phyloP scores from a whole-genome alignment of 2,797 vertebrate species.

The Chaunax sp. region DNA sequence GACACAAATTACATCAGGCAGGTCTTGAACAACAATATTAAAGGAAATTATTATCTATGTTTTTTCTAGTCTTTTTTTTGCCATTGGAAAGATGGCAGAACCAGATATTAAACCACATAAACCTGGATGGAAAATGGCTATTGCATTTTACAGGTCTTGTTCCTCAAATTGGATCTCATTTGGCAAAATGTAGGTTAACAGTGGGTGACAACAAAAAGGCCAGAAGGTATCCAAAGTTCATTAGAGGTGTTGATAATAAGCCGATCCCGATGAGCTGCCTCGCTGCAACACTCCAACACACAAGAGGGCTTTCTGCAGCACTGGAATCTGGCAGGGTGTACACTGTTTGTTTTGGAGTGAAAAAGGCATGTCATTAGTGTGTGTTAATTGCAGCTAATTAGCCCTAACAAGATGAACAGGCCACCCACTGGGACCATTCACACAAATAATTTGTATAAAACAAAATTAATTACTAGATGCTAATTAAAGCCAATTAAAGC shows the following conservation, averaged over 20 bases:
- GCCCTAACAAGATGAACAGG: constrained; percentile 98
- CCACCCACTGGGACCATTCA: constrained; percentile 96
- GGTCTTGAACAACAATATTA: too few species aligned
- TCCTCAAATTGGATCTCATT: constrained; percentile 14
- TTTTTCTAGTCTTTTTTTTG: too few species aligned
- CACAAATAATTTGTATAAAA: constrained; percentile 97
- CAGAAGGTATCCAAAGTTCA: constrained; percentile 7
- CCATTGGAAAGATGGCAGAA: background rate
- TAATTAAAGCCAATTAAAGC: constrained; percentile 96
- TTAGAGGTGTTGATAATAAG: constrained; percentile 75
- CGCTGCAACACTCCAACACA: constrained; percentile 63
- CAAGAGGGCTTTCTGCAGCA: constrained; percentile 73
- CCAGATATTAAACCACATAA: background rate
- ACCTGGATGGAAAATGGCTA: background rate
- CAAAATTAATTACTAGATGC: constrained; percentile 99
- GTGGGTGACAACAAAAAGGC: constrained; percentile 16
- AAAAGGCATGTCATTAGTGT: constrained; percentile 95
- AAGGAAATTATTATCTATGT: too few species aligned
- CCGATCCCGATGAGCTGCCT: constrained; percentile 47
- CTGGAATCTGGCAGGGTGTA: constrained; percentile 82
- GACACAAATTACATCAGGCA: too few species aligned
- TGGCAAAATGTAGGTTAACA: constrained; percentile 5
- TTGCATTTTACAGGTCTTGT: background rate
- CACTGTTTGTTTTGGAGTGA: constrained; percentile 96
- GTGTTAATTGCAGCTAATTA: constrained; percentile 99